Percentiles rank a stretch among this genome's conserved stretches.
Conservation (phyloP, 2,888 invertebrate genomes). For the Epistrophella euchroma region DNA sequence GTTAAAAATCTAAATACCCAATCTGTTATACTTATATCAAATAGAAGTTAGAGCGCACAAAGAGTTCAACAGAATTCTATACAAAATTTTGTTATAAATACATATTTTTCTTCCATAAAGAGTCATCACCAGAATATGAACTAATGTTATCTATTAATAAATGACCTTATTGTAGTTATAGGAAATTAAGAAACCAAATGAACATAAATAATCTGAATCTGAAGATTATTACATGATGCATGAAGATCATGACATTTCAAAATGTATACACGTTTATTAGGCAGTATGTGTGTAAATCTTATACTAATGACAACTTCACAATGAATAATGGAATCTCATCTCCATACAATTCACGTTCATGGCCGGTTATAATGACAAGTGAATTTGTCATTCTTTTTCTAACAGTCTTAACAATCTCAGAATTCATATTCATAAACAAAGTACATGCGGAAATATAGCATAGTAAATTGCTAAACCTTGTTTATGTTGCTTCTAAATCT, state of each 20-base stretch:
- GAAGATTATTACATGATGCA: constrained; percentile 29
- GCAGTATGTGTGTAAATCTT: too few species aligned
- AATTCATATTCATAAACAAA: neutral
- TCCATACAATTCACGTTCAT: neutral
- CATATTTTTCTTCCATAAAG: constrained; percentile 2
- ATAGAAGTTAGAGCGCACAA: too few species aligned
- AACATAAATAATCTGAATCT: neutral
- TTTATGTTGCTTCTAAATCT: neutral
- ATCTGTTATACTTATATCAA: too few species aligned
- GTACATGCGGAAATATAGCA: neutral
- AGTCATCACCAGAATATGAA: constrained; percentile 34
- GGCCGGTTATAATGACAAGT: neutral
- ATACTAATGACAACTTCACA: constrained; percentile 33
- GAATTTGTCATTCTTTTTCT: constrained; percentile 3
- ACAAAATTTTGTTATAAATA: neutral
- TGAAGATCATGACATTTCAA: constrained; percentile 39
- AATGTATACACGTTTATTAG: neutral
- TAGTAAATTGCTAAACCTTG: neutral
- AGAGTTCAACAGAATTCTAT: neutral
- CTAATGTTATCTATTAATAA: constrained; percentile 10
- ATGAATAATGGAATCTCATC: constrained; percentile 49
- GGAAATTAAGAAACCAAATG: neutral
- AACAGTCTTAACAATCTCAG: neutral
- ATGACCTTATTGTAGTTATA: constrained; percentile 7
- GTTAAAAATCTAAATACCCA: too few species aligned